Evolutionary conservation across 37 sponge, comb jelly and placozoan species (phyloP).

Genomic region (Tethya wilhelma): DNA sequence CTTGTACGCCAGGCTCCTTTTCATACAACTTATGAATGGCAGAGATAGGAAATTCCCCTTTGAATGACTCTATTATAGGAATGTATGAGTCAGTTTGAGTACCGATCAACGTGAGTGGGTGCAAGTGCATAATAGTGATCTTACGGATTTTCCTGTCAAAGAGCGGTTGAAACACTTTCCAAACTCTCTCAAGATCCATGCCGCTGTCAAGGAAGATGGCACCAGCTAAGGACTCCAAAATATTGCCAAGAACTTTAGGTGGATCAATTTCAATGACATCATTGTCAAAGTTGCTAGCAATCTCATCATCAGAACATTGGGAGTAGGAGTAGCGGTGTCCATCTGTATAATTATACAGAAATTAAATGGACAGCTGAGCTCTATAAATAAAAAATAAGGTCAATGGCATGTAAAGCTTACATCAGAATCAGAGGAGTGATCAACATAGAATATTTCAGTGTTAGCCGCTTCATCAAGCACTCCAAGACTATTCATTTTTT

Average conservation of each 20-base stretch:
- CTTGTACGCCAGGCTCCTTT: conserved; percentile 1
- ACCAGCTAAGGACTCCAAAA: conserved; percentile 91
- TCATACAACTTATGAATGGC: conserved; percentile 57
- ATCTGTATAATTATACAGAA: no score
- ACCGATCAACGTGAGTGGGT: background rate
- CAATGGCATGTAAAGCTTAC: no score
- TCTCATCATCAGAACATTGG: no score
- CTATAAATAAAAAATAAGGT: no score
- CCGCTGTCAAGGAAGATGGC: conserved; percentile 95
- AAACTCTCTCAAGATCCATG: conserved; percentile 73
- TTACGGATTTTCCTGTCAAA: conserved; percentile 79
- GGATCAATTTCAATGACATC: conserved; percentile 69
- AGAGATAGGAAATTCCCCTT: conserved; percentile 35
- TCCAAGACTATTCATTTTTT: no score
- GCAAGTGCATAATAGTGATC: background rate
- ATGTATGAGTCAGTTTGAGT: background rate
- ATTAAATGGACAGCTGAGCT: no score
- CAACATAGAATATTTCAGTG: background rate
- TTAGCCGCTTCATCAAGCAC: background rate
- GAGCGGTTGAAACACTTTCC: conserved; percentile 72
- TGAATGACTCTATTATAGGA: conserved; percentile 44
- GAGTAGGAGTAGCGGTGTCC: no score
- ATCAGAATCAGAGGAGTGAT: no score
- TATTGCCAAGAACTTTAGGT: conserved; percentile 93
- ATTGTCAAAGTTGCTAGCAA: no score